These are phyloP conservation scores for Petromus typicus DNA, from an alignment of 2,113 vertebrate species.

Conservation along the genomic window DNA sequence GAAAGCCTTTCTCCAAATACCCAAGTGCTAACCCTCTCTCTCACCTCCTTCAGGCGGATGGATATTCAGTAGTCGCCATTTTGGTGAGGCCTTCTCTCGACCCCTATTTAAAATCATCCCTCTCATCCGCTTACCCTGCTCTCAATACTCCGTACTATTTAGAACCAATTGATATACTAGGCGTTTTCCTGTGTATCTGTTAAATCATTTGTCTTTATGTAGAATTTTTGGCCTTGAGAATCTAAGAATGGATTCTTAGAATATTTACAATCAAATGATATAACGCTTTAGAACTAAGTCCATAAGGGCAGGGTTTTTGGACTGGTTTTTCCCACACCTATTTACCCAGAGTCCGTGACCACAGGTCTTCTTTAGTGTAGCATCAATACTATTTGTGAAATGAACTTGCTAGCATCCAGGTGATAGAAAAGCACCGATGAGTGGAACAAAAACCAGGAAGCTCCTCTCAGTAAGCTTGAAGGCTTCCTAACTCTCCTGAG, in stretches of 20 bases:
- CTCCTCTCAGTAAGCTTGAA: not conserved
- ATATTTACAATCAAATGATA: not conserved
- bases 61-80: not conserved
- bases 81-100: not conserved
- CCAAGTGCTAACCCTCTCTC: not conserved
- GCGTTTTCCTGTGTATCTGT: not conserved
- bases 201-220: not conserved
- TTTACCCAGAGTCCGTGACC: not conserved
- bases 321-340: not conserved
- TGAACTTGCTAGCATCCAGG: not conserved
- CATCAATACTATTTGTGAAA: not conserved
- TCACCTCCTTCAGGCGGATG: not conserved
- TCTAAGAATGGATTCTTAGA: not conserved
- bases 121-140: not conserved
- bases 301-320: not conserved
- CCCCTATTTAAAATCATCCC: not conserved
- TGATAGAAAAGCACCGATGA: not conserved
- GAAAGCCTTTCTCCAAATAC: not conserved
- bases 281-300: not conserved
- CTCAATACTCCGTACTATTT: not conserved
- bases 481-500: not conserved
- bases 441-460: too few relatives aligned
- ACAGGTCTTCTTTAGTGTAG: not conserved
- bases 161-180: not conserved
- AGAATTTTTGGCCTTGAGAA: not conserved